phyloP scores from a whole-genome alignment of 2,888 invertebrate species.

The Euzophera pinguis region DNA sequence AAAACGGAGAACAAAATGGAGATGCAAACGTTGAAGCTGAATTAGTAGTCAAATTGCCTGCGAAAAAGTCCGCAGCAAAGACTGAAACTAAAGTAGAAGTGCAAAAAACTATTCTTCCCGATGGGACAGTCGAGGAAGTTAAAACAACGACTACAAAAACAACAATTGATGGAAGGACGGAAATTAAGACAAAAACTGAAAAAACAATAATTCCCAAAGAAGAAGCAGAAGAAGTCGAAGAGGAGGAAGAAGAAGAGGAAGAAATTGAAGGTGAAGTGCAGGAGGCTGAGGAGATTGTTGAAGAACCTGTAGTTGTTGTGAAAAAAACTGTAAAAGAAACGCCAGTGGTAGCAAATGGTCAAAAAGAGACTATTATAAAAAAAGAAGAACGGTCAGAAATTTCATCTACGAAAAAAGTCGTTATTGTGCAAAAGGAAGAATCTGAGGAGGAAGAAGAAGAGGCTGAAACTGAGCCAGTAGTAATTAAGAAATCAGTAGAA shows the following conservation, averaged over 20 bases:
- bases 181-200: slow-evolving; percentile 65
- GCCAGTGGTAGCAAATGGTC: slow-evolving; percentile 36
- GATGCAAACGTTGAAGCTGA: slow-evolving; percentile 51
- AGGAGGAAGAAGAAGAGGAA: slow-evolving; percentile 48
- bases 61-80: slow-evolving; percentile 62
- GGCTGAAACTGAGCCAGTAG: slow-evolving; percentile 18
- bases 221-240: slow-evolving; percentile 49
- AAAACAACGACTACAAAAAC: slow-evolving; percentile 70
- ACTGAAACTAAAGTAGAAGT: slow-evolving; percentile 71
- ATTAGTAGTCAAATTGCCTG: slow-evolving; percentile 57
- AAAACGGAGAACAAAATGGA: slow-evolving; percentile 60
- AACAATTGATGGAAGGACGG: slow-evolving; percentile 65
- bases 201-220: slow-evolving; percentile 63
- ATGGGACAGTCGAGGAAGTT: slow-evolving; percentile 62
- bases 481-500: slow-evolving; percentile 8
- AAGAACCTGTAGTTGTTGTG: slow-evolving; percentile 26
- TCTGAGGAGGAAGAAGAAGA: slow-evolving; percentile 38
- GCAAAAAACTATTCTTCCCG: slow-evolving; percentile 55
- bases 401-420: slow-evolving; percentile 53
- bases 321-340: slow-evolving; percentile 26
- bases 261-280: slow-evolving; percentile 35
- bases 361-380: slow-evolving; percentile 39
- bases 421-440: slow-evolving; percentile 48
- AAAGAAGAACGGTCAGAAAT: slow-evolving; percentile 58
- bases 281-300: slow-evolving; percentile 29